Base-by-base conservation (phyloP, 2,888 invertebrate genomes). In the Deilephila elpenor region DNA sequence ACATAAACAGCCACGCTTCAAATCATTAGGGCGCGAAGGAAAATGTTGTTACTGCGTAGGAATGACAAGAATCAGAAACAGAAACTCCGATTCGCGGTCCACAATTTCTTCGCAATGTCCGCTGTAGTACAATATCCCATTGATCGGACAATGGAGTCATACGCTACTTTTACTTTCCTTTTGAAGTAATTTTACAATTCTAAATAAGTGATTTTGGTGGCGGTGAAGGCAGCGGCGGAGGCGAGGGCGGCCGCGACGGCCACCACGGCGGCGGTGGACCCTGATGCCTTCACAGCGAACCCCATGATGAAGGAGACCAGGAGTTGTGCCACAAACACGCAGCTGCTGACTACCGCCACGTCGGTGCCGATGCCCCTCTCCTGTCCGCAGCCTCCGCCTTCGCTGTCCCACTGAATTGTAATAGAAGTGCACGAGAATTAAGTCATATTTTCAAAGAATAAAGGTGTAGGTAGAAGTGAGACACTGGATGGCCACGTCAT, bases 261-360 rank as follows among this genome's bases (percentile, higher is more conserved):
- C 0, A 98, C 98, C 61, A 99, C 98, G 0, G 98, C 97, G 0
- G 98, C 98, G 0, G 99, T 99, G 71, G 98, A 97, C 60, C 98
- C 98, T 0, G 96, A 96, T 6, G 96, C 89, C 75, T 96, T 96
- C 11, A 99, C 97, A 71, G 99, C 97, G 37, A 97, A 96, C 0
- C 98, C 98, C 96, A 98, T 97, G 82, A 97, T 96, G 81, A 98
- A 95, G 0, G 99, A 99, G 17, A 99, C 95, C 59, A 98, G 95
- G 84, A 99, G 98, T 91, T 99, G 99, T 0, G 99, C 99, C 77
- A 99, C 95, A 89, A 99, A 99, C 4, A 98, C 99, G 97, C 99
- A 99, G 86, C 98, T 98, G 86, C 98, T 98, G 59, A 99, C 97
- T 72, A 99, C 96, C 0, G 99, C 99, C 0, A 99, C 97, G 88